These are phyloP conservation scores for Drosophila ironensis DNA, from an alignment of 1,140 invertebrate species.

Conservation along the genomic window DNA sequence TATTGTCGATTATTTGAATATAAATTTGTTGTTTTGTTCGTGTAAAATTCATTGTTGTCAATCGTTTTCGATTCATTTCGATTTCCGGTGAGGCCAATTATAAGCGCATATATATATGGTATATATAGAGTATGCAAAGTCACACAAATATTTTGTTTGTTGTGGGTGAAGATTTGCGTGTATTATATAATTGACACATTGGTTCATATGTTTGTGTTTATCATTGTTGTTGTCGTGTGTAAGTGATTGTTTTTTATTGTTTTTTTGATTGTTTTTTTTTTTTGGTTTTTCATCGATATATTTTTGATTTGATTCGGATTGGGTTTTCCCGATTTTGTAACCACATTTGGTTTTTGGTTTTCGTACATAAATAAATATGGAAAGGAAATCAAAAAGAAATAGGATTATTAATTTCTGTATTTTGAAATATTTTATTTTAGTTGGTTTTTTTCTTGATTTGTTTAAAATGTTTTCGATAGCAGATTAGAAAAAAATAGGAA, in stretches of 20 bases:
- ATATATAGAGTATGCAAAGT: conserved; percentile 14
- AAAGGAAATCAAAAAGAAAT: conserved; percentile 82
- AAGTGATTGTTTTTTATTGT: conserved; percentile 59
- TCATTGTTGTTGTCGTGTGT: conserved; percentile 29
- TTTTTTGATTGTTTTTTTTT: conserved; percentile 48
- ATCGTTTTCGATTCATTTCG: conserved; percentile 23
- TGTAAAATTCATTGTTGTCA: too few species aligned
- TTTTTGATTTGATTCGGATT: conserved; percentile 71
- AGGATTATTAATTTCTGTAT: conserved; percentile 81
- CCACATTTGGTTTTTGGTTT: conserved; percentile 81
- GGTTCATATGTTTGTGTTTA: conserved; percentile 49
- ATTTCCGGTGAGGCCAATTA: conserved; percentile 32
- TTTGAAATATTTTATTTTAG: conserved; percentile 54
- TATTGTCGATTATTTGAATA: conserved; percentile 39
- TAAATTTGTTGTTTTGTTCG: conserved; percentile 12
- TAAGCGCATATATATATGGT: conserved; percentile 11
- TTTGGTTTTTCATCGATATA: conserved; percentile 70
- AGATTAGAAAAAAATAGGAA: background rate
- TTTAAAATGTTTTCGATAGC: background rate
- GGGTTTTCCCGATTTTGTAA: conserved; percentile 74
- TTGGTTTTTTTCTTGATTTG: conserved; percentile 21
- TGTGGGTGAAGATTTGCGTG: conserved; percentile 21
- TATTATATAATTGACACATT: conserved; percentile 51
- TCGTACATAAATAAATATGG: conserved; percentile 82
- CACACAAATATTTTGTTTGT: conserved; percentile 22